Conservation (phyloP, 2,113 vertebrate genomes). For the Bubo scandiacus region DNA sequence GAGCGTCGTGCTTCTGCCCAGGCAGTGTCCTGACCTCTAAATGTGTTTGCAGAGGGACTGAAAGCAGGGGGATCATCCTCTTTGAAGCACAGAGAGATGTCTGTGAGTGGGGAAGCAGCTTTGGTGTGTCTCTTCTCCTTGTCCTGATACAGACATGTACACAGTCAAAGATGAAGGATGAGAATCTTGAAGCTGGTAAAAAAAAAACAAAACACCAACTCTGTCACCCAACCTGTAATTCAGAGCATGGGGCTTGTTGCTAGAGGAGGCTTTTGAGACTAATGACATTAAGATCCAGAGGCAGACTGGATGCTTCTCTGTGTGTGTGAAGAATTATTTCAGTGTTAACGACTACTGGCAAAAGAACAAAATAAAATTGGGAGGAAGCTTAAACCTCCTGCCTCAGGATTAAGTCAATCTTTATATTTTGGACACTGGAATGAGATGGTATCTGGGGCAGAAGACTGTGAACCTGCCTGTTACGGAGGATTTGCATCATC, state of each 20-base stretch:
- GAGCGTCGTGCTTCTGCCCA: accelerated
- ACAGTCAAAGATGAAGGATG: neutral
- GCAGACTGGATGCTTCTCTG: neutral
- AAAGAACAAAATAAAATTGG: neutral
- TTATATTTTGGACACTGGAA: neutral
- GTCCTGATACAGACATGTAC: accelerated
- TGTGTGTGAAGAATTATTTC: neutral
- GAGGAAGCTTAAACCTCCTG: neutral
- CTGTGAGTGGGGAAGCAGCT: neutral
- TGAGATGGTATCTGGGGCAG: neutral
- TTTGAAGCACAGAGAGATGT: neutral
- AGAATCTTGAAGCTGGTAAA: neutral
- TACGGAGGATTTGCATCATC: neutral
- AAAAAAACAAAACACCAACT: neutral
- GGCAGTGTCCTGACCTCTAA: neutral
- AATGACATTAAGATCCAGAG: neutral
- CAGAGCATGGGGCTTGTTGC: neutral
- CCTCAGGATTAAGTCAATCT: neutral
- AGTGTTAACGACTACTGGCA: neutral
- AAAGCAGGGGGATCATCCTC: neutral
- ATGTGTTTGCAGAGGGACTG: neutral
- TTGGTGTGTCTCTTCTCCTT: neutral
- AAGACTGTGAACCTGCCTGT: neutral
- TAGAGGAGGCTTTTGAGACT: neutral
- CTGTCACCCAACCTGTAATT: neutral